A percentile compares a stretch with the other conserved stretches of the same genome.
phyloP scores from a whole-genome alignment of 1,140 invertebrate genomes.

The Diachasma alloeum region DNA sequence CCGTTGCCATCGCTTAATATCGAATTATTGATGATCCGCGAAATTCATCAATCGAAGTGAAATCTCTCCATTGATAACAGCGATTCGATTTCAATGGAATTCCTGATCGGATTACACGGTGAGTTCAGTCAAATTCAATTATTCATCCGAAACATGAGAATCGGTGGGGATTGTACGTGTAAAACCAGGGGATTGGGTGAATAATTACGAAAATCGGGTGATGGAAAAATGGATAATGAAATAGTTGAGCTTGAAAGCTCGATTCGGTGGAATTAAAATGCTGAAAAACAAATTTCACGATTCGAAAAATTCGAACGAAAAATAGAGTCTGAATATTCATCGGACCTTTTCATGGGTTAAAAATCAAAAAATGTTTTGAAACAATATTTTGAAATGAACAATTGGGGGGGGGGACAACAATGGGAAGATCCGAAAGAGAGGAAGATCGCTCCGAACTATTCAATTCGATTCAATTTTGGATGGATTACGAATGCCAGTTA shows the following conservation, averaged over 20 bases:
- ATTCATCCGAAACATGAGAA: background rate
- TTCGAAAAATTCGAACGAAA: too few relatives aligned
- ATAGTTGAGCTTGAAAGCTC: background rate
- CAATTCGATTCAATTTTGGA: background rate
- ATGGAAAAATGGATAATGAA: background rate
- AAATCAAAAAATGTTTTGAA: too few relatives aligned
- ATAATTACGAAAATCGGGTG: background rate
- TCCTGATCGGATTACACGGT: background rate
- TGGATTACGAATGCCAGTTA: background rate
- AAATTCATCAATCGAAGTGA: background rate
- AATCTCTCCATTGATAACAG: background rate
- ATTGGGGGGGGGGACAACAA: background rate
- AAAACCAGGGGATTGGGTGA: background rate
- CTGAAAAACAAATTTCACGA: background rate
- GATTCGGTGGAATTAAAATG: background rate
- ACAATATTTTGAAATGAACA: too few relatives aligned
- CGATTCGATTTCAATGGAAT: background rate
- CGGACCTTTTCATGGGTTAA: background rate
- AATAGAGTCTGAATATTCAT: background rate
- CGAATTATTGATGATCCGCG: background rate
- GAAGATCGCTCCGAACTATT: background rate
- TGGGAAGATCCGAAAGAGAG: background rate
- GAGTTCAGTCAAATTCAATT: background rate
- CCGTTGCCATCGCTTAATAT: background rate
- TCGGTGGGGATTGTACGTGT: background rate